Conservation (phyloP, 2,113 vertebrate genomes). For the Synodontis membranacea region DNA sequence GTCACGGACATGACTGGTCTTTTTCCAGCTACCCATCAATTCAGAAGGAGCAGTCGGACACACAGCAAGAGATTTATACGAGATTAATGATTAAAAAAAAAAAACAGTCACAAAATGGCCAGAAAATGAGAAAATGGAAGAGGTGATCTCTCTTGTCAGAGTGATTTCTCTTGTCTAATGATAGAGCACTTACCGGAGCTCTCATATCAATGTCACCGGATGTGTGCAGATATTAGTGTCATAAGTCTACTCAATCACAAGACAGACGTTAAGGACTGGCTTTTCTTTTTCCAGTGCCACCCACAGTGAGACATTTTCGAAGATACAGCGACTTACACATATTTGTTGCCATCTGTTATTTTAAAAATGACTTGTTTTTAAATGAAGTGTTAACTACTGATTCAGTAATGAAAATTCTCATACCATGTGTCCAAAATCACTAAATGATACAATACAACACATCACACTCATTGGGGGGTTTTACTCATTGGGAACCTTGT, state of each 20-base stretch:
- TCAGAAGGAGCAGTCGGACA: slow-evolving; percentile 29
- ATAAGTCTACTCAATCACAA: slow-evolving; percentile 14
- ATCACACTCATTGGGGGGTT: slow-evolving; percentile 9
- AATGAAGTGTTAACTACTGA: not conserved
- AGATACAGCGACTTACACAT: not conserved
- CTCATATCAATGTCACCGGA: slow-evolving; percentile 44
- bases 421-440: not conserved
- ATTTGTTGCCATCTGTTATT: not conserved
- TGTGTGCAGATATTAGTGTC: slow-evolving; percentile 13
- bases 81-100: slow-evolving; percentile 42
- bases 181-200: slow-evolving; percentile 31
- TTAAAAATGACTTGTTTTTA: slow-evolving; percentile 7
- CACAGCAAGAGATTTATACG: slow-evolving; percentile 29
- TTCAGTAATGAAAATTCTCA: not conserved
- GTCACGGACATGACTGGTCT: not conserved
- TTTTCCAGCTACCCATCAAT: slow-evolving; percentile 49
- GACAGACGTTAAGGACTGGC: not conserved
- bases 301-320: not conserved
- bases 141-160: slow-evolving; percentile 16
- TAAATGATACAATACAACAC: not conserved
- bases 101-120: slow-evolving; percentile 31
- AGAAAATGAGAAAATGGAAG: slow-evolving; percentile 35
- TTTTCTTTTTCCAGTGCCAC: not conserved
- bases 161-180: slow-evolving; percentile 24
- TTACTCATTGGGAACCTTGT: slow-evolving; percentile 15